Conservation (phyloP, 2,113 vertebrate genomes). For the Choloepus hoffmanni region DNA sequence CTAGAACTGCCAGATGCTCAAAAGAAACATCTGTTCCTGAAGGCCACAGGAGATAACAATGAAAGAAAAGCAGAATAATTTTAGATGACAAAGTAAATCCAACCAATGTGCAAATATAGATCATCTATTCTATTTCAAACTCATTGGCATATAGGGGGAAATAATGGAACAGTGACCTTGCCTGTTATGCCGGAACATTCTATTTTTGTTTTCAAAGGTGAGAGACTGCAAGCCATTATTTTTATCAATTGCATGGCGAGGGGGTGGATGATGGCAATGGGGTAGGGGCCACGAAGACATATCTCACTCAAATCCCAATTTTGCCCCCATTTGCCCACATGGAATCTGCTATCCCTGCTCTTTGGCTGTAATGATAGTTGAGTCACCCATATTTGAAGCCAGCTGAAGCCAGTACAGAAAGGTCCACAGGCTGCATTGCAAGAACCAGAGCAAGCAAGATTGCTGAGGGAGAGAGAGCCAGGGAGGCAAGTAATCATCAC, state of each 20-base stretch:
- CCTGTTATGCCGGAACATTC: background rate
- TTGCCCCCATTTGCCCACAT: rapidly evolving
- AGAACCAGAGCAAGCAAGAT: background rate
- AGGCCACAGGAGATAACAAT: conserved; percentile 22
- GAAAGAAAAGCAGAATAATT: conserved; percentile 60
- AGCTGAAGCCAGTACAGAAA: background rate
- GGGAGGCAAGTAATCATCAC: background rate
- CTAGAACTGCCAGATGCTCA: conserved; percentile 31
- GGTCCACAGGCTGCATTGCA: background rate
- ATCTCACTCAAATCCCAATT: background rate
- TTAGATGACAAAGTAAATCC: conserved; percentile 60
- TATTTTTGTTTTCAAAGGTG: background rate
- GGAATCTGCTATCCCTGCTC: background rate
- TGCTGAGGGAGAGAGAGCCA: background rate
- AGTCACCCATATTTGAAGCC: background rate
- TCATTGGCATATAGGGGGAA: background rate
- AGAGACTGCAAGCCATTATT: background rate
- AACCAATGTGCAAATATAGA: conserved; percentile 43
- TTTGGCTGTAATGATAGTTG: background rate
- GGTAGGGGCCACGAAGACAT: background rate
- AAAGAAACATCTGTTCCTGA: conserved; percentile 62
- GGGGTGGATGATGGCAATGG: background rate
- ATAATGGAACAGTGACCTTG: background rate
- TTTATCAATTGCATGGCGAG: background rate
- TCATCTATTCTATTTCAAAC: conserved; percentile 1